Percentiles rank a stretch among this genome's conserved stretches.
phyloP scores from a whole-genome alignment of 1,140 invertebrate genomes.

The Stegodyphus dumicola region DNA sequence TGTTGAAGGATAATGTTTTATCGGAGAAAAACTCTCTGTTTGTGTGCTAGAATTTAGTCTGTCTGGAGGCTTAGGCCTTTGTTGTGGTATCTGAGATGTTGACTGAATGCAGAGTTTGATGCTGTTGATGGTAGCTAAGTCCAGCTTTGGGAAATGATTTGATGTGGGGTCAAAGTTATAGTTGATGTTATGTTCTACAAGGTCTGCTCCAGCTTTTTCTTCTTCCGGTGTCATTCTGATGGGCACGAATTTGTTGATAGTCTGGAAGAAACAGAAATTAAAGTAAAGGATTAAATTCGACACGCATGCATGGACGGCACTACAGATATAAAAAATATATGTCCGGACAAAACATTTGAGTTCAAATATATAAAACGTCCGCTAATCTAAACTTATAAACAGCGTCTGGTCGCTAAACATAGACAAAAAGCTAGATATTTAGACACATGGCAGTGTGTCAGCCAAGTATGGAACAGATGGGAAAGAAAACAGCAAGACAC shows the following conservation, averaged over 20 bases:
- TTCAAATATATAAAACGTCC: no score
- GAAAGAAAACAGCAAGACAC: no score
- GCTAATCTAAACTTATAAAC: background rate
- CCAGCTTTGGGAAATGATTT: slow-evolving; percentile 27
- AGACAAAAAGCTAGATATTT: no score
- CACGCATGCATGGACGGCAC: no score
- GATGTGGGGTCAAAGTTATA: slow-evolving; percentile 21
- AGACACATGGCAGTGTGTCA: no score
- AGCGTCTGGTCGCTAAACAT: no score
- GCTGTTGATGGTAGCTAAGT: slow-evolving; percentile 42
- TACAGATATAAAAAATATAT: no score
- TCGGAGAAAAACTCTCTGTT: slow-evolving; percentile 11
- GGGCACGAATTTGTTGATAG: slow-evolving; percentile 81
- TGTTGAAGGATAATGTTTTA: background rate
- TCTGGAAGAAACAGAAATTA: slow-evolving; percentile 65
- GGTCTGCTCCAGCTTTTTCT: slow-evolving; percentile 87
- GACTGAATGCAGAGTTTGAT: slow-evolving; percentile 37
- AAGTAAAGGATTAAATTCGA: no score
- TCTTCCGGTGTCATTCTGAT: slow-evolving; percentile 86
- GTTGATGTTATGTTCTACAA: slow-evolving; percentile 85
- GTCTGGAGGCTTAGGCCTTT: slow-evolving; percentile 3
- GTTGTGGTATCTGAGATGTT: background rate
- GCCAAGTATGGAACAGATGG: no score
- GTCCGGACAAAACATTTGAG: no score
- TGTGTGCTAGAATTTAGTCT: slow-evolving; percentile 39